These are phyloP conservation scores for Zosterops borbonicus DNA, from an alignment of 2,113 vertebrate genomes.

Conservation along the genomic window DNA sequence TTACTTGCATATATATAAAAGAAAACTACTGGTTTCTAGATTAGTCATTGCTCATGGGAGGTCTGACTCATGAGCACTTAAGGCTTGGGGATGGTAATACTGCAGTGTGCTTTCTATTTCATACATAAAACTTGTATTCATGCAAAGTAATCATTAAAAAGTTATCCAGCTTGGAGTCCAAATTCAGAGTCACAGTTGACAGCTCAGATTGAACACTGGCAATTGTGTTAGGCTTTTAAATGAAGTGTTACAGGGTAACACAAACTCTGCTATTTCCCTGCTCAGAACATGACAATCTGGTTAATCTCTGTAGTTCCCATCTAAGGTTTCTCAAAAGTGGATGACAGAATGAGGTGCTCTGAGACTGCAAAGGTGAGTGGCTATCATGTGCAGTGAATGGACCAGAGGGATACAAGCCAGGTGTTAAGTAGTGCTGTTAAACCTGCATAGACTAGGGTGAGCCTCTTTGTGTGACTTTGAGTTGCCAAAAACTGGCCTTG, in stretches of 20 bases:
- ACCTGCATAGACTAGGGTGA: not conserved
- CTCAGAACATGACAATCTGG: not conserved
- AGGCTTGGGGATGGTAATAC: not conserved
- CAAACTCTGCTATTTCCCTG: not conserved
- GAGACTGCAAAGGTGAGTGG: not conserved
- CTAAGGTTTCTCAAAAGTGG: not conserved
- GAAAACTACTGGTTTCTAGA: not conserved
- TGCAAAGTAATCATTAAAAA: not conserved
- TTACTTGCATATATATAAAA: not conserved
- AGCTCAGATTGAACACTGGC: not conserved
- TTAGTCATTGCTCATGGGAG: conserved; percentile 47
- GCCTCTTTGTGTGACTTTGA: not conserved
- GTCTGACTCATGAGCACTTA: conserved; percentile 22
- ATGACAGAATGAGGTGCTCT: not conserved
- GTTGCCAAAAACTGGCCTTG: not conserved
- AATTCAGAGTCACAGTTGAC: not conserved
- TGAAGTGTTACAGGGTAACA: not conserved
- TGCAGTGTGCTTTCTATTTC: not conserved
- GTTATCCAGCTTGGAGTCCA: not conserved
- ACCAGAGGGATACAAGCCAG: not conserved
- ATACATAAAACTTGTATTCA: not conserved
- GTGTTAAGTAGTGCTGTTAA: not conserved
- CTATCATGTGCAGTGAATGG: not conserved
- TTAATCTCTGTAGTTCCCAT: not conserved
- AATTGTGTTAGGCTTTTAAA: not conserved